Evolutionary conservation across 2,113 vertebrate genomes (phyloP).

Genomic region (Lepidothrix coronata): DNA sequence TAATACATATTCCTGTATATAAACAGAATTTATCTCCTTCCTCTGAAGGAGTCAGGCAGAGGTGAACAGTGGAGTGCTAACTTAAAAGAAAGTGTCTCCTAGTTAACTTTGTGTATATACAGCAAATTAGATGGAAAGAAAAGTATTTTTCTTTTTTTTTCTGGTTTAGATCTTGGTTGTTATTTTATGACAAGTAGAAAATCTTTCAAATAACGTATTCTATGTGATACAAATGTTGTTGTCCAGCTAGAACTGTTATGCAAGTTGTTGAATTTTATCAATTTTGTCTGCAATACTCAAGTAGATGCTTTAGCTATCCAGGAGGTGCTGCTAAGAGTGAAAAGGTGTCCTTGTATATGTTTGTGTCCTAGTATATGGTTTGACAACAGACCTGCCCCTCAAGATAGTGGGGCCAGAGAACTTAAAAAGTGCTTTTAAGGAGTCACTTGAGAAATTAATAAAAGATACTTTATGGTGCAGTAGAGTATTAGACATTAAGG

Average conservation of each 20-base stretch:
- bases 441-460: background rate
- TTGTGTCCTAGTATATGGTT: background rate
- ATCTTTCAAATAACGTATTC: background rate
- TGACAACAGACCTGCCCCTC: background rate
- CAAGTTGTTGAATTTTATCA: background rate
- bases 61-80: background rate
- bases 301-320: background rate
- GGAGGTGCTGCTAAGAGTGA: background rate
- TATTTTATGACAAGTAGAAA: background rate
- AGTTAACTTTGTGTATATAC: background rate
- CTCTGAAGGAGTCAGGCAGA: background rate
- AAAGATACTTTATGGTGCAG: background rate
- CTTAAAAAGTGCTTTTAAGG: background rate
- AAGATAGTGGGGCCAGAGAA: background rate
- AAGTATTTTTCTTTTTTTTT: background rate
- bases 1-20: background rate
- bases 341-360: background rate
- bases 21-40: background rate
- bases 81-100: background rate
- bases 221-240: background rate
- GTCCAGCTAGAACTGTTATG: background rate
- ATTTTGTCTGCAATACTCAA: background rate
- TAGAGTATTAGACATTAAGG: background rate
- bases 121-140: background rate
- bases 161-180: background rate